These are phyloP conservation scores for Euproctis similis DNA, from an alignment of 2,888 invertebrate genomes.

Conservation along the genomic window DNA sequence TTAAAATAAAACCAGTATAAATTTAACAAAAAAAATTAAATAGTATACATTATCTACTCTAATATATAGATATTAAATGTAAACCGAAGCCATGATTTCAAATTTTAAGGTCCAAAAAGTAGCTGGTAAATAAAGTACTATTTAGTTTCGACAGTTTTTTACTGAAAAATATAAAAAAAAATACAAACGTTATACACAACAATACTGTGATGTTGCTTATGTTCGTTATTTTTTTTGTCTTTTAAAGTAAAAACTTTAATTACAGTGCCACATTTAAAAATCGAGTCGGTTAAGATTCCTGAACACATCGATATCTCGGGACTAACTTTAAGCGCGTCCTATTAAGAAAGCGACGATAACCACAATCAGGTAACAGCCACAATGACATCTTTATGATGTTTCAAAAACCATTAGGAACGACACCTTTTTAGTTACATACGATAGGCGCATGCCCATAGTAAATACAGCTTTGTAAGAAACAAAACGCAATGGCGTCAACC, in stretches of 20 bases:
- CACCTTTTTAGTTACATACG: constrained; percentile 74
- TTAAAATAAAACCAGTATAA: no score
- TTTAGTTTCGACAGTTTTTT: no score
- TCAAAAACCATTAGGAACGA: constrained; percentile 75
- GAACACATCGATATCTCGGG: constrained; percentile 29
- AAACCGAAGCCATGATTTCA: no score
- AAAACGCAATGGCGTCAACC: constrained; percentile 53
- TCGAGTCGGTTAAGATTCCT: constrained; percentile 18
- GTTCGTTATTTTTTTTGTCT: constrained; percentile 2
- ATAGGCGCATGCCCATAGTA: constrained; percentile 51
- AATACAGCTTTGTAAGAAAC: constrained; percentile 44
- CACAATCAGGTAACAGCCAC: constrained; percentile 67
- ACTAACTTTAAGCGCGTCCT: constrained; percentile 43
- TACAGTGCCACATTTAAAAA: constrained; percentile 9
- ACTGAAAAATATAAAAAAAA: no score
- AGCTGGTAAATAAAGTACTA: no score
- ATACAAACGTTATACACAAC: neutral
- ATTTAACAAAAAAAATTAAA: no score
- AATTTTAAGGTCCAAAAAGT: no score
- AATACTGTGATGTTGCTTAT: no score
- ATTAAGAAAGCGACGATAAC: constrained; percentile 47
- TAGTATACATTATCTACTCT: no score
- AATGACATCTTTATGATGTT: constrained; percentile 75
- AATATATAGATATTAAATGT: no score
- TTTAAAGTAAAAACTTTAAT: constrained; percentile 5